Evolutionary conservation across 2,113 vertebrate species (phyloP).

Genomic region (Corydoras sp.): DNA sequence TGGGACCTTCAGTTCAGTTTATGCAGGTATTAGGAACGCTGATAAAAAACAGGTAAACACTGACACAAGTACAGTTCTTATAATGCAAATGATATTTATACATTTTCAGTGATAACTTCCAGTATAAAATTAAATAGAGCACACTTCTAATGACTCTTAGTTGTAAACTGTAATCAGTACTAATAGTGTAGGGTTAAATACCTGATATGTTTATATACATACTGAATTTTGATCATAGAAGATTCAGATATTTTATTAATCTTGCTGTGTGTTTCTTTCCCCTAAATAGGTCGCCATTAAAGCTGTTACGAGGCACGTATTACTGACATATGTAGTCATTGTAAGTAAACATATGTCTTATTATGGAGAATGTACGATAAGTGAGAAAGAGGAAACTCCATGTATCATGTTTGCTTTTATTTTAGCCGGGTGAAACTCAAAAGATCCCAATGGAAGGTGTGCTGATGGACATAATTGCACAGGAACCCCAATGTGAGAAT

Average conservation of each 20-base stretch:
- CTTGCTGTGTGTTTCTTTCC: neutral
- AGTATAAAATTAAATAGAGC: no score
- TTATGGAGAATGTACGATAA: no score
- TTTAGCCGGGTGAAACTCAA: constrained; percentile 29
- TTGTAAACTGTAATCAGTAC: no score
- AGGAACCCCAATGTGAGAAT: constrained; percentile 29
- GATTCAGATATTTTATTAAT: neutral
- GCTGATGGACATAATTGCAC: constrained; percentile 47
- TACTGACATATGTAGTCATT: constrained; percentile 39
- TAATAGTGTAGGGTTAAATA: neutral
- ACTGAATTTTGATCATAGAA: no score
- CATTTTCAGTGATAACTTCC: neutral
- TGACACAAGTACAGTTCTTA: neutral
- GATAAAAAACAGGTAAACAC: neutral
- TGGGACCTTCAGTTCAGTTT: neutral
- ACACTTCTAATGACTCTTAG: no score
- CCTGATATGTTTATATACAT: neutral
- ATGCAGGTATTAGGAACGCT: neutral
- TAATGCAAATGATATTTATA: neutral
- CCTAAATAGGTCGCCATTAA: constrained; percentile 55
- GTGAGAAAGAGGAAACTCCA: neutral
- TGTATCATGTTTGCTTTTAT: neutral
- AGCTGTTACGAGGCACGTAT: constrained; percentile 31
- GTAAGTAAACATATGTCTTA: constrained; percentile 34
- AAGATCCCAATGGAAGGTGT: constrained; percentile 47